phyloP scores from a whole-genome alignment of 1,140 invertebrate species.

The Ganaspis sp. region DNA sequence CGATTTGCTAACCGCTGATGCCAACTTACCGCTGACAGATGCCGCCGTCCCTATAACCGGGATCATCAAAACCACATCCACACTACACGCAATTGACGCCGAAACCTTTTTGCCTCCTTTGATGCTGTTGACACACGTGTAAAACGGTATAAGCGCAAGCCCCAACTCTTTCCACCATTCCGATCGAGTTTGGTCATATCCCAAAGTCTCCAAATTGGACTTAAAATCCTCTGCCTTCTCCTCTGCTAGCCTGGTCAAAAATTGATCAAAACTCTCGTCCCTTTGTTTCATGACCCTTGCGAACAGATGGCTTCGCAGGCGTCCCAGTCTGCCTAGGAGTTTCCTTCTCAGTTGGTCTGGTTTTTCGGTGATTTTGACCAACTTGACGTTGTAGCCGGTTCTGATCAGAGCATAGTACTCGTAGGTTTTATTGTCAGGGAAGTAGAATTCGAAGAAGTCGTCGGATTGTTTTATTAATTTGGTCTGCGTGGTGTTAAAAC shows the following conservation, averaged over 20 bases:
- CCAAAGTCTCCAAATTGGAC: background rate
- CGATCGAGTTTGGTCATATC: background rate
- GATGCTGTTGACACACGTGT: background rate
- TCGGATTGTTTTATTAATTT: background rate
- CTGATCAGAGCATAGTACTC: background rate
- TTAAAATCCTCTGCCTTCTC: background rate
- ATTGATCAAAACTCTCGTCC: background rate
- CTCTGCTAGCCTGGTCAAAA: background rate
- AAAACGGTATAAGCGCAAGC: background rate
- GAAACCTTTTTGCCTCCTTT: background rate
- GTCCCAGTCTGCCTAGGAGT: background rate
- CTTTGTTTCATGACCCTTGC: background rate
- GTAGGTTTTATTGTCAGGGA: background rate
- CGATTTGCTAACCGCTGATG: background rate
- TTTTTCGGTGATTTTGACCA: background rate
- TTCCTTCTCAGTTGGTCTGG: background rate
- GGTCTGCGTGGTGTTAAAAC: background rate
- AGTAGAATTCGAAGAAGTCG: background rate
- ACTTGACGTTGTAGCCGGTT: too few species aligned
- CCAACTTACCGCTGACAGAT: background rate
- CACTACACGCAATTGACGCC: background rate
- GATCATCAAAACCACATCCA: background rate
- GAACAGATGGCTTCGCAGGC: background rate
- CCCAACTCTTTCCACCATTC: background rate
- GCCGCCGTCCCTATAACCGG: background rate